phyloP scores from a whole-genome alignment of 2,888 invertebrate genomes.

The Cataglyphis livida region DNA sequence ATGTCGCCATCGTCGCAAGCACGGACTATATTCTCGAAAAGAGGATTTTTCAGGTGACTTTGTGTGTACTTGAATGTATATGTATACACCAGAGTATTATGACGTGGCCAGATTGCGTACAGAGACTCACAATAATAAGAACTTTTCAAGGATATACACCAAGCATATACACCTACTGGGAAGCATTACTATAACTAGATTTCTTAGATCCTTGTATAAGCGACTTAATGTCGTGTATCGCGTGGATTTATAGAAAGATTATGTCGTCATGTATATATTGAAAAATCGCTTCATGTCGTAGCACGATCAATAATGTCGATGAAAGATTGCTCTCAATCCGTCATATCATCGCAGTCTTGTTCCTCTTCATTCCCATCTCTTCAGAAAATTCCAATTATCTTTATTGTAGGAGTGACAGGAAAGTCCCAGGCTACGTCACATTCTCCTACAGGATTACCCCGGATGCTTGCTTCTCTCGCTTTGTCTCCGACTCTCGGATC shows the following conservation, averaged over 20 bases:
- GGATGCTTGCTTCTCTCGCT: constrained; percentile 81
- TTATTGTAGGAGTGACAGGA: constrained; percentile 77
- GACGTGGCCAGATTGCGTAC: constrained; percentile 10
- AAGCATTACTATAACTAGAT: constrained; percentile 11
- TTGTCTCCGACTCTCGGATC: constrained; percentile 81
- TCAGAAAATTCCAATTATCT: constrained; percentile 82
- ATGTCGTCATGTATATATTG: background rate
- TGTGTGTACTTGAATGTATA: constrained; percentile 36
- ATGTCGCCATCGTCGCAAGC: constrained; percentile 38
- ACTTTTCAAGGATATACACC: background rate
- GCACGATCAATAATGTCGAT: constrained; percentile 5
- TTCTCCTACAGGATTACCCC: constrained; percentile 81
- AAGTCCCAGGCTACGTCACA: constrained; percentile 79
- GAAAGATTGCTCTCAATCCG: constrained; percentile 35
- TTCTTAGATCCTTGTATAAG: constrained; percentile 7
- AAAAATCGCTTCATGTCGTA: background rate
- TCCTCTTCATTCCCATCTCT: constrained; percentile 65
- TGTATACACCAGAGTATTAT: background rate
- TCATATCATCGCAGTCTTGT: constrained; percentile 28
- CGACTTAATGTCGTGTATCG: background rate
- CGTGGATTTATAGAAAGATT: constrained; percentile 22
- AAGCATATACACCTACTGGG: constrained; percentile 16
- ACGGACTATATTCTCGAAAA: constrained; percentile 51
- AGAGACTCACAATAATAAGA: constrained; percentile 25
- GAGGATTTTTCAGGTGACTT: constrained; percentile 59